Percentiles rank a stretch among this genome's conserved stretches.
These are phyloP conservation scores for Neogobius melanostomus DNA, from an alignment of 2,113 vertebrate species.

Conservation along the genomic window DNA sequence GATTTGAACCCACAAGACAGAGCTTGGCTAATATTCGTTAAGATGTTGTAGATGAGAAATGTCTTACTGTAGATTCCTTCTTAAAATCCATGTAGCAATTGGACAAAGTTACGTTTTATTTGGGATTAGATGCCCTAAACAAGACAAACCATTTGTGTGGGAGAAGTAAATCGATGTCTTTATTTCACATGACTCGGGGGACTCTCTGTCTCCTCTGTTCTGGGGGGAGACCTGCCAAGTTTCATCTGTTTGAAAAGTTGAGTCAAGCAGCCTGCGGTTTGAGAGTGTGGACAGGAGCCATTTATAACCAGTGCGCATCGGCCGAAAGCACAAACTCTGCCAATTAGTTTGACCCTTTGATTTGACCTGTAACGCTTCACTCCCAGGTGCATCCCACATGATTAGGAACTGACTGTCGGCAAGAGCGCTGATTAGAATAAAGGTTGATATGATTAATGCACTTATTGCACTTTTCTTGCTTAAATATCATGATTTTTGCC, in stretches of 20 bases:
- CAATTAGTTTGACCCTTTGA: slow-evolving; percentile 21
- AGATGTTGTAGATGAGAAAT: too few species aligned
- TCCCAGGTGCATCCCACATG: slow-evolving; percentile 9
- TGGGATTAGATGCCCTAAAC: neutral
- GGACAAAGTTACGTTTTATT: too few species aligned
- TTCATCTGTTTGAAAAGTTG: neutral
- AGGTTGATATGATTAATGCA: too few species aligned
- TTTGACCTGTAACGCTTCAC: slow-evolving; percentile 2
- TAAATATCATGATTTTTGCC: too few species aligned
- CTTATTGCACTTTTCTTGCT: too few species aligned
- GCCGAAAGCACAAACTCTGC: slow-evolving; percentile 1
- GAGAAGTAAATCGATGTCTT: slow-evolving; percentile 24
- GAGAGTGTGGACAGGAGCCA: neutral
- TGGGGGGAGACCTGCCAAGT: slow-evolving; percentile 9
- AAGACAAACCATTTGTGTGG: slow-evolving; percentile 17
- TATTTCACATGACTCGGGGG: neutral
- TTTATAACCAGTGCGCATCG: slow-evolving; percentile 16
- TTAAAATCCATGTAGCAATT: too few species aligned
- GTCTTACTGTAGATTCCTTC: too few species aligned
- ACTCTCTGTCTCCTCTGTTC: neutral
- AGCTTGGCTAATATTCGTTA: too few species aligned
- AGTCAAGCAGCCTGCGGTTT: neutral
- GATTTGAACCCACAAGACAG: too few species aligned
- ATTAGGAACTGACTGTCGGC: slow-evolving; percentile 25
- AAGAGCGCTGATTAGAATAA: neutral